Evolutionary conservation across 2,113 vertebrate genomes (phyloP).

Genomic region (Rhea pennata): DNA sequence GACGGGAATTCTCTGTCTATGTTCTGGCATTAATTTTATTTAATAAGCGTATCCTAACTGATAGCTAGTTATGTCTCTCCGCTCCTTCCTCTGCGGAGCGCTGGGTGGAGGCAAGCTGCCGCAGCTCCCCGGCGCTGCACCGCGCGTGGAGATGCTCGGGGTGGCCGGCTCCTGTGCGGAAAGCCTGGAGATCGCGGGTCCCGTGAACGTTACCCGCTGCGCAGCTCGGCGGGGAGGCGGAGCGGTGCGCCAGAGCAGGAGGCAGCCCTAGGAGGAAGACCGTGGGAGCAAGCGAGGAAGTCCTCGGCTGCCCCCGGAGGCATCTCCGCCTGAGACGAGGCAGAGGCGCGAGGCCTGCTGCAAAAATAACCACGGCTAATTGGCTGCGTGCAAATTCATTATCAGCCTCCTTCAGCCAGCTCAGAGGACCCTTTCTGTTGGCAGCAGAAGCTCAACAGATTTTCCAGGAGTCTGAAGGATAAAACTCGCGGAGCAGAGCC

Average conservation of each 20-base stretch:
- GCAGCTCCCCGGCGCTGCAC: fast-evolving
- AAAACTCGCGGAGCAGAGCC: not conserved
- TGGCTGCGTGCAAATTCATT: slow-evolving; percentile 1
- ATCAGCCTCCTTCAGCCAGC: slow-evolving; percentile 27
- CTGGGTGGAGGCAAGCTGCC: not conserved
- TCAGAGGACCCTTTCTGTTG: not conserved
- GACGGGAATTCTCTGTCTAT: slow-evolving; percentile 43
- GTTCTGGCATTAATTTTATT: slow-evolving; percentile 52
- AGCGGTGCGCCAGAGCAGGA: not conserved
- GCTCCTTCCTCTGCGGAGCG: not conserved
- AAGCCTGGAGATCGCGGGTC: not conserved
- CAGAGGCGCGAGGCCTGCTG: not conserved
- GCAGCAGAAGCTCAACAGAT: slow-evolving; percentile 13
- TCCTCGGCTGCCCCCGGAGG: not conserved
- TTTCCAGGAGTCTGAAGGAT: not conserved
- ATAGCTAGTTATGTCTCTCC: not conserved
- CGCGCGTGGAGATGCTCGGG: not conserved
- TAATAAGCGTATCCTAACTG: slow-evolving; percentile 22
- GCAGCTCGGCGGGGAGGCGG: not conserved
- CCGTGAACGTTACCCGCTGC: not conserved
- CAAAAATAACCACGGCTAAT: slow-evolving; percentile 45
- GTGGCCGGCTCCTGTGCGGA: not conserved
- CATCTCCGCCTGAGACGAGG: not conserved
- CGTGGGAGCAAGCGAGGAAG: not conserved
- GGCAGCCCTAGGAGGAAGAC: not conserved